Evolutionary conservation across 2,797 vertebrate genomes (phyloP).

Genomic region (Myiotriccus ornatus): DNA sequence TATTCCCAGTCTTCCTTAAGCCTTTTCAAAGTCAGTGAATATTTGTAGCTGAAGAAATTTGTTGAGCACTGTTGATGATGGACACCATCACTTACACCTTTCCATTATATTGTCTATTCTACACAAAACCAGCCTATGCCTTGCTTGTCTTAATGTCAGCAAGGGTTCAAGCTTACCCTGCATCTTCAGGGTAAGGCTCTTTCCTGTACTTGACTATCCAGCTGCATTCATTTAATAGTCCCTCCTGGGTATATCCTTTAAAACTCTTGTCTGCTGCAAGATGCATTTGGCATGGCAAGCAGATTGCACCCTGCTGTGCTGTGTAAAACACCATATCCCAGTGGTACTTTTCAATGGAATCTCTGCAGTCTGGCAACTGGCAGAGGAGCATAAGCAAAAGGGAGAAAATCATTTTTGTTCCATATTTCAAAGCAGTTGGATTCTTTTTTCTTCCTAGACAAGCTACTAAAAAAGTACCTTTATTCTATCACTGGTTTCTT

Average conservation of each 20-base stretch:
- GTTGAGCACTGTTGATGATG: neutral
- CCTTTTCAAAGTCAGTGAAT: neutral
- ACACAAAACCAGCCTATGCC: neutral
- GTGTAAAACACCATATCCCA: neutral
- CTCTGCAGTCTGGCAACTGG: neutral
- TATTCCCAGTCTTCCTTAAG: neutral
- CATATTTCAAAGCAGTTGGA: neutral
- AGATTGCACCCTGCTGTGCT: neutral
- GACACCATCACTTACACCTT: neutral
- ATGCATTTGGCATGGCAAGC: neutral
- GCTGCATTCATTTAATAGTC: neutral
- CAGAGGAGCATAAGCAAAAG: neutral
- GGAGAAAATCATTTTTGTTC: neutral
- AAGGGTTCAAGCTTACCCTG: neutral
- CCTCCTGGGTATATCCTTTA: neutral
- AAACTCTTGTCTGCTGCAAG: neutral
- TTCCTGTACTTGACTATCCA: neutral
- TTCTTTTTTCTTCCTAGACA: neutral
- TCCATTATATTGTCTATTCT: neutral
- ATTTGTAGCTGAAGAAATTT: neutral
- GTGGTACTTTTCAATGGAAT: neutral
- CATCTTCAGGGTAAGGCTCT: neutral
- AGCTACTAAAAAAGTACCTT: neutral
- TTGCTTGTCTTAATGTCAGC: neutral
- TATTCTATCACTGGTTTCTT: neutral